A percentile compares a stretch with the other conserved stretches of the same genome.
These are phyloP conservation scores for Kradibia gibbosae DNA, from an alignment of 1,140 invertebrate species.

Conservation along the genomic window DNA sequence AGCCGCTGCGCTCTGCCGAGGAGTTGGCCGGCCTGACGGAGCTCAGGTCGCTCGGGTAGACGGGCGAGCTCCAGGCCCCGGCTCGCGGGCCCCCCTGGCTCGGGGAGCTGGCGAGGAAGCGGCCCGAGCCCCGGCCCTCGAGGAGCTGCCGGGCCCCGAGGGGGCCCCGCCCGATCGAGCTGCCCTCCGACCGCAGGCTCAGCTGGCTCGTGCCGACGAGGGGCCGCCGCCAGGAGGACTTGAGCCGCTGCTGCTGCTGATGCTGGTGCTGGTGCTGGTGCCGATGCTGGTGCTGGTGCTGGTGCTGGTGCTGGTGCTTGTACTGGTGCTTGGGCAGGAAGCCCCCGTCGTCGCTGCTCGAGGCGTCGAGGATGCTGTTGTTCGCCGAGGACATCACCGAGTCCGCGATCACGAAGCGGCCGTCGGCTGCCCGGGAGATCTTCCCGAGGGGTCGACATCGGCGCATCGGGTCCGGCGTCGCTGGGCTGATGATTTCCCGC, in stretches of 20 bases:
- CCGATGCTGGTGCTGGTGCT: constrained; percentile 78
- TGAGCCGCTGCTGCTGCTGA: constrained; percentile 59
- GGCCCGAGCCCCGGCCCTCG: constrained; percentile 66
- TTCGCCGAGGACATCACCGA: constrained; percentile 76
- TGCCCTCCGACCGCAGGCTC: constrained; percentile 79
- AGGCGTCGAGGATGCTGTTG: constrained; percentile 79
- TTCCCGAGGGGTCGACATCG: constrained; percentile 75
- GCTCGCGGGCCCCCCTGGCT: constrained; percentile 66
- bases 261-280: constrained; percentile 77
- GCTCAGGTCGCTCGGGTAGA: constrained; percentile 88
- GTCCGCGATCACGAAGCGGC: constrained; percentile 80
- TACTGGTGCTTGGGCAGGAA: constrained; percentile 79
- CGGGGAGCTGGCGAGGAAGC: constrained; percentile 69
- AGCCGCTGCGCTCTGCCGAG: constrained; percentile 76
- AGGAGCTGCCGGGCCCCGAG: constrained; percentile 53
- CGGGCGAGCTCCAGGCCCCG: constrained; percentile 77
- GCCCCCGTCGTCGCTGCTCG: constrained; percentile 87
- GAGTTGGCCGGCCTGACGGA: constrained; percentile 87
- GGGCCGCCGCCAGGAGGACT: constrained; percentile 80
- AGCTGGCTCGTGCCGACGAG: constrained; percentile 78
- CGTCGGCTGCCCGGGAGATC: constrained; percentile 82
- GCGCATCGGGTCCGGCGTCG: constrained; percentile 70
- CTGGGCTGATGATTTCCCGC: constrained; percentile 74
- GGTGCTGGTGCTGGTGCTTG: constrained; percentile 40
- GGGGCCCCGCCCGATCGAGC: constrained; percentile 70